phyloP scores from a whole-genome alignment of 2,797 vertebrate species.

The Protonibea diacanthus region DNA sequence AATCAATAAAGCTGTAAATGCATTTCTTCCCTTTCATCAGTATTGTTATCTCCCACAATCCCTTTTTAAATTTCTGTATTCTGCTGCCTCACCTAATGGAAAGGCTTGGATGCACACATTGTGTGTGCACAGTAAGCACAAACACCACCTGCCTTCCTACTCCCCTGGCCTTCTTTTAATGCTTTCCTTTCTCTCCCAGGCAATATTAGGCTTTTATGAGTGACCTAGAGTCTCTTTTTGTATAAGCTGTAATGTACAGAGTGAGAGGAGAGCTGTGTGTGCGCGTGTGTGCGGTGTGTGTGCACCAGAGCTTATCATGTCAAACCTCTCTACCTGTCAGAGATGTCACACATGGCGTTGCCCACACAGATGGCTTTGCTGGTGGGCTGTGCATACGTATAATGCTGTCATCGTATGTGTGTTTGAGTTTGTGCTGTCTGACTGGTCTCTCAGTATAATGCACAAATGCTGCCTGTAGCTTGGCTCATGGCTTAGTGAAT shows the following conservation, averaged over 20 bases:
- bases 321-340: conserved; percentile 60
- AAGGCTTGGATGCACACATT: conserved; percentile 34
- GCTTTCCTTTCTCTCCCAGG: conserved; percentile 43
- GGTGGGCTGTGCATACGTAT: conserved; percentile 47
- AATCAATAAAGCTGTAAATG: conserved; percentile 53
- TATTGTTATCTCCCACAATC: conserved; percentile 42
- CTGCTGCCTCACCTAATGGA: conserved; percentile 20
- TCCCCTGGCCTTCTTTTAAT: conserved; percentile 35
- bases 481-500: conserved; percentile 66
- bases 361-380: conserved; percentile 64
- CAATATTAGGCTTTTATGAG: conserved; percentile 52
- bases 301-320: conserved; percentile 42
- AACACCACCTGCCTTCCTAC: conserved; percentile 43
- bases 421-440: conserved; percentile 15
- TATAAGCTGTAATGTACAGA: conserved; percentile 38
- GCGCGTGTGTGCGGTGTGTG: conserved; percentile 24
- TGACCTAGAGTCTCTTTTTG: conserved; percentile 42
- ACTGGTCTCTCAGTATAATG: conserved; percentile 45
- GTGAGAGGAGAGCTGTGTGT: conserved; percentile 17
- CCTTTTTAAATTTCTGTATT: conserved; percentile 38
- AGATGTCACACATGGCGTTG: conserved; percentile 62
- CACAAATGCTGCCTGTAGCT: conserved; percentile 50
- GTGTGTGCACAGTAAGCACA: conserved; percentile 41
- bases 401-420: conserved; percentile 24
- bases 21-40: conserved; percentile 48